phyloP scores from a whole-genome alignment of 2,113 vertebrate genomes.

The Cololabis saira region DNA sequence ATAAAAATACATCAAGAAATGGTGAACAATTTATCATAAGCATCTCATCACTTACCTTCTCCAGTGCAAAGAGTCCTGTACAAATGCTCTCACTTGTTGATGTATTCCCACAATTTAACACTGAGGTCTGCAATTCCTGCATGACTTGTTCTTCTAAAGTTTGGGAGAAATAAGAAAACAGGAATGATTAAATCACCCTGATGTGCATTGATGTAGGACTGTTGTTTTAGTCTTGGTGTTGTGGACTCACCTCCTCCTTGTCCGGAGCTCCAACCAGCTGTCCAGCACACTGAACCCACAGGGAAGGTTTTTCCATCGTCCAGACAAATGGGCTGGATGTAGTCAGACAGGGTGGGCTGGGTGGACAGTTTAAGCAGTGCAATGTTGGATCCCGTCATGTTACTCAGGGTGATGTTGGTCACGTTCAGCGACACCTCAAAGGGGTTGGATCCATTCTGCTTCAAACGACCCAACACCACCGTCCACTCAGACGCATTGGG shows the following conservation, averaged over 20 bases:
- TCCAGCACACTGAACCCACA: slow-evolving; percentile 73
- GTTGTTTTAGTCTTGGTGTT: neutral
- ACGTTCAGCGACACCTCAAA: slow-evolving; percentile 13
- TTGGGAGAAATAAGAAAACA: neutral
- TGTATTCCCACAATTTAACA: slow-evolving; percentile 34
- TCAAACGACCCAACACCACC: slow-evolving; percentile 51
- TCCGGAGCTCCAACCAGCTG: slow-evolving; percentile 82
- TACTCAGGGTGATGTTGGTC: slow-evolving; percentile 38
- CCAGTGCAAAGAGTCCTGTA: slow-evolving; percentile 29
- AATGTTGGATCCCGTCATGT: slow-evolving; percentile 73
- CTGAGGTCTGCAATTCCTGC: slow-evolving; percentile 52
- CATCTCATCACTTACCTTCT: slow-evolving; percentile 43
- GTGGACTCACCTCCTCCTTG: slow-evolving; percentile 54
- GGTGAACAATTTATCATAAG: neutral
- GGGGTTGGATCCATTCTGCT: slow-evolving; percentile 33
- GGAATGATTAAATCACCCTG: neutral
- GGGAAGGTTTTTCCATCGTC: slow-evolving; percentile 69
- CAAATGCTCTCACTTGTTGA: slow-evolving; percentile 51
- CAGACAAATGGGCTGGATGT: slow-evolving; percentile 85
- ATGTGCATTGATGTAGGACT: neutral
- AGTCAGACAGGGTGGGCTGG: slow-evolving; percentile 61
- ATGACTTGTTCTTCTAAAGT: slow-evolving; percentile 47
- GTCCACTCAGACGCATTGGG: neutral
- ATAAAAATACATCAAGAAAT: too few species aligned
- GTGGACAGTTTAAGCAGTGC: slow-evolving; percentile 74